These are phyloP conservation scores for Pangasianodon gigas DNA, from an alignment of 2,113 vertebrate species.

Conservation along the genomic window DNA sequence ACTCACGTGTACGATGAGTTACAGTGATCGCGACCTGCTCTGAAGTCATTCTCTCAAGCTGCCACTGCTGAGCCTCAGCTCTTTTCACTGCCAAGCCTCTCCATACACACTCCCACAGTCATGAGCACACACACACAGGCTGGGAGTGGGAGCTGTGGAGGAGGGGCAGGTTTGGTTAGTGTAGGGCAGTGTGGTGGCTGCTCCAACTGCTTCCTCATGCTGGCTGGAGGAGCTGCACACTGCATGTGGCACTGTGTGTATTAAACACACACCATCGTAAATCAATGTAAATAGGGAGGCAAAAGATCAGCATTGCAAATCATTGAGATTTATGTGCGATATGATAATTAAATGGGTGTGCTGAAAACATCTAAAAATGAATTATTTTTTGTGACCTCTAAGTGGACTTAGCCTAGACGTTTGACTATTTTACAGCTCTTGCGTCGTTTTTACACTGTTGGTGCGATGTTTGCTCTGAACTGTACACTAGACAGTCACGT, in stretches of 20 bases:
- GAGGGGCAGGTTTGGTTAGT: constrained; percentile 53
- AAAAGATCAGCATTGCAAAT: constrained; percentile 39
- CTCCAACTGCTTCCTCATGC: constrained; percentile 49
- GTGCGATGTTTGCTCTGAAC: constrained; percentile 24
- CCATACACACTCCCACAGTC: constrained; percentile 2
- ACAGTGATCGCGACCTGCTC: constrained; percentile 67
- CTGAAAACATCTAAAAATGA: constrained; percentile 20
- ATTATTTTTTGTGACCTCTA: neutral
- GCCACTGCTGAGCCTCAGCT: constrained; percentile 60
- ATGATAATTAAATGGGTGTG: constrained; percentile 21
- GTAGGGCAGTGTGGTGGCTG: constrained; percentile 37
- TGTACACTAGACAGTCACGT: constrained; percentile 51
- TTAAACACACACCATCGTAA: constrained; percentile 24
- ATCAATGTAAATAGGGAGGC: constrained; percentile 36
- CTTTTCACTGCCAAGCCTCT: constrained; percentile 60
- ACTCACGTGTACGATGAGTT: constrained; percentile 56
- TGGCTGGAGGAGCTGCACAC: constrained; percentile 50
- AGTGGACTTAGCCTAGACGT: neutral
- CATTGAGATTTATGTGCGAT: constrained; percentile 28
- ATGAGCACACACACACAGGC: neutral
- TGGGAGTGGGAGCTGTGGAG: constrained; percentile 47
- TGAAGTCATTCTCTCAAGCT: constrained; percentile 60
- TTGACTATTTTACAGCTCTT: constrained; percentile 14
- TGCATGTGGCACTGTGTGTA: constrained; percentile 23
- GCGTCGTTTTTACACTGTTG: neutral